Base-by-base conservation (phyloP, 2,113 vertebrate genomes). In the Speoplatyrhinus poulsoni region DNA sequence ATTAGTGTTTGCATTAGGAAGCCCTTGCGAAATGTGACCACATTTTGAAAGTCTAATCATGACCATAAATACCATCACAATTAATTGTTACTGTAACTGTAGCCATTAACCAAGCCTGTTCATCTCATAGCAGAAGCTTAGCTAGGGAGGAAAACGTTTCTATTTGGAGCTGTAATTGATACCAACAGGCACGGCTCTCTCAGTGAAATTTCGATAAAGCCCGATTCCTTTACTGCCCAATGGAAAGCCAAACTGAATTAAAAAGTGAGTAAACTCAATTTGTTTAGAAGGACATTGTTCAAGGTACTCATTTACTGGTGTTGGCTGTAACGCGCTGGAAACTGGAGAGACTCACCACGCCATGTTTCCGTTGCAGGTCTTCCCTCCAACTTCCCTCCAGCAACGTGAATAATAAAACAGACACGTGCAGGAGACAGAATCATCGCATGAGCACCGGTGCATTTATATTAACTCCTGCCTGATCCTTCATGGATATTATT, bases 401-500 rank as follows among this genome's bases (percentile, higher is more conserved):
- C 65, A 0, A 67, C 87, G 79, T 79, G 55, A 90, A 80, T 85
- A 73, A 83, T 80, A 82, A 68, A 82, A 74, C 62, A 26, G 72
- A 77, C 33, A 79, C 59, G 75, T 58, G 32, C 26, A 12, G 26
- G 12, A 41, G 36, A 64, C 75, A 62, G 79, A 82, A 54, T 61
- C 73, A 76, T 70, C 66, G 76, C 60, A 70, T 70, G 74, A 67
- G 74, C 62, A 60, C 52, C 72, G 61, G 65, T 63, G 46, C 67
- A 63, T 71, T 78, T 62, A 62, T 69, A 85, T 85, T 71, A 85
- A 85, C 76, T 67, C 62, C 65, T 74, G 73, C 64, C 78, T 69
- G 66, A 60, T 73, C 73, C 72, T 87, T 85, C 82, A 85, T 82
- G 76, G 84, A 83, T 77, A 71, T 85, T 71, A 88, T 88, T 65